Evolutionary conservation across 1,140 invertebrate genomes (phyloP).

Genomic region (Calliphora vicina): DNA sequence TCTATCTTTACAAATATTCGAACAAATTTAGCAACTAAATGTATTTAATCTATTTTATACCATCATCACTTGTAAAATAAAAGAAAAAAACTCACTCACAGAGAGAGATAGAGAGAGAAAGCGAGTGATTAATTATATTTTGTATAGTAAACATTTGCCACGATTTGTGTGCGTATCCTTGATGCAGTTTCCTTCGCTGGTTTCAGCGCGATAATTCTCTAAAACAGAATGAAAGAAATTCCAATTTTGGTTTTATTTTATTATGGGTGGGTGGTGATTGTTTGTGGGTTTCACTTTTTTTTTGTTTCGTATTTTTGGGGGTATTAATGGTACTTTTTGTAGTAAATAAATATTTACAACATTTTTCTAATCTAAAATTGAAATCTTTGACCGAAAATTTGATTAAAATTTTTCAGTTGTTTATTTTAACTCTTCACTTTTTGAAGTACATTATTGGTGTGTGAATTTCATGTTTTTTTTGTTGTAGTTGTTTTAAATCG

Average conservation of each 20-base stretch:
- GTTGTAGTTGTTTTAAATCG: not conserved
- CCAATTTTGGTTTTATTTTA: not conserved
- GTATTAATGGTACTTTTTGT: not conserved
- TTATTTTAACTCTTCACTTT: not conserved
- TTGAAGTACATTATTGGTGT: not conserved
- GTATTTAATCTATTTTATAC: not conserved
- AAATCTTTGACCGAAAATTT: constrained; percentile 1
- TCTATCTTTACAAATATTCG: too few species aligned
- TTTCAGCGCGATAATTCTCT: not conserved
- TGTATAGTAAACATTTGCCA: not conserved
- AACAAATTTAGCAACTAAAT: not conserved
- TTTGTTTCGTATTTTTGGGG: not conserved
- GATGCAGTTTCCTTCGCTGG: not conserved
- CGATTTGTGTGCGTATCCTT: not conserved
- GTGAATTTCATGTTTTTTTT: not conserved
- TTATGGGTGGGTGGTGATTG: too few species aligned
- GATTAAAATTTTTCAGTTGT: not conserved
- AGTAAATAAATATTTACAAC: not conserved
- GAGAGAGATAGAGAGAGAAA: not conserved
- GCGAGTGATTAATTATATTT: not conserved
- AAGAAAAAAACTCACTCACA: too few species aligned
- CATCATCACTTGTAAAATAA: not conserved
- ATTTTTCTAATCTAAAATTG: constrained; percentile 8
- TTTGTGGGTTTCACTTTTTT: not conserved
- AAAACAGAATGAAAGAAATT: not conserved